Base-by-base conservation (phyloP, 2,797 vertebrate genomes). In the Malacoraja senta region DNA sequence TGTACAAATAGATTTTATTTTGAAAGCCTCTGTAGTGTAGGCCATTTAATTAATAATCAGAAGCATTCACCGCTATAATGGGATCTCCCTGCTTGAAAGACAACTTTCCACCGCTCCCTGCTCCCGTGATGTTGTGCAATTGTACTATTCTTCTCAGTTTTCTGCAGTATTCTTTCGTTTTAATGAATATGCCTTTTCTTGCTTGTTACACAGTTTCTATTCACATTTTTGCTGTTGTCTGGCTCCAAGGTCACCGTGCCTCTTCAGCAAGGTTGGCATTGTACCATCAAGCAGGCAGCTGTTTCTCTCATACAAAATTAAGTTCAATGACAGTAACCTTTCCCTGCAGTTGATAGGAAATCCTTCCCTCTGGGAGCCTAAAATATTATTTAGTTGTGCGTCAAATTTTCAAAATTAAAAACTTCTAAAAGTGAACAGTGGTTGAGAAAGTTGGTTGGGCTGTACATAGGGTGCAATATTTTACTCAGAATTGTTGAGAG, bases 231-330 rank as follows among this genome's bases (percentile, higher is more conserved):
- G 4, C 63, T 38, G 15, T 72, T 72, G 24, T 44, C 90, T 76
- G 71, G 71, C 15, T 92, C 35, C 90, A 92, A 92, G 90, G 71
- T 74, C 29, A 92, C 26, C 71, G 26, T 7, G 26, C 76, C 24
- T 71, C 38, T 29, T 53, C 29, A 44, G 90, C 15, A 19, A 12
- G 68, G 26, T 35, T 91, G 71, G 35, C 68, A 91, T 91, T 29
- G 38, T 76, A 53, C 15, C 24, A 76, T 92, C 15, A 92, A 76
- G 68, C 71, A 53, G 71, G 35, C 71, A 92, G 71, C 71, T 92
- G 90, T 76, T 74, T 76, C 68, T 58, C 90, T 76, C 58, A 58
- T 35, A 76, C 71, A 92, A 76, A 92, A 92, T 92, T 92, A 91
- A 91, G 90, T 92, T 74, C 71, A 76, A 58, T 92, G 38, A 71